These are phyloP conservation scores for Tenualosa ilisha DNA, from an alignment of 2,797 vertebrate genomes.

Conservation along the genomic window DNA sequence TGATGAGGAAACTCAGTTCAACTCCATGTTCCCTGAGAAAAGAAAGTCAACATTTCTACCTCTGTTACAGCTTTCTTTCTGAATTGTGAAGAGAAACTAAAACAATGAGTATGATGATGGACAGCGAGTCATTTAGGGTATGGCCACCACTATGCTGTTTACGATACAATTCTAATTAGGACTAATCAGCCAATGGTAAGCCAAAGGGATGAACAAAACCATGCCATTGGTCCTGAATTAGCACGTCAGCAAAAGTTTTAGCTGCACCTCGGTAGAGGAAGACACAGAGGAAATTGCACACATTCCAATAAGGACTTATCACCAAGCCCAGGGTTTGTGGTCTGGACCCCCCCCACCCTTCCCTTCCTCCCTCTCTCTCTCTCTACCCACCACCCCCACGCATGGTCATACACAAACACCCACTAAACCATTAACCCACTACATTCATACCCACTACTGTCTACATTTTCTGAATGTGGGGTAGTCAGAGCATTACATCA, in stretches of 20 bases:
- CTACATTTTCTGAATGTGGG: background rate
- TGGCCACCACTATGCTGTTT: background rate
- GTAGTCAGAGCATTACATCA: conserved; percentile 13
- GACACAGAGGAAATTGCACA: conserved; percentile 66
- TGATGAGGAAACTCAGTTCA: background rate
- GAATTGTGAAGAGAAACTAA: background rate
- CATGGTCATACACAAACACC: conserved; percentile 43
- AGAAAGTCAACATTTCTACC: background rate
- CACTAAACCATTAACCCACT: conserved; percentile 52
- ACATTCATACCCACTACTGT: background rate
- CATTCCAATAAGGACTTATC: conserved; percentile 70
- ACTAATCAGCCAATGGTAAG: background rate
- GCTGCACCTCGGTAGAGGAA: conserved; percentile 36
- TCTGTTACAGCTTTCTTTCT: background rate
- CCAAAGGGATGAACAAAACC: background rate
- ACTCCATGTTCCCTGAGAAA: background rate
- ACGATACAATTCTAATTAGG: background rate
- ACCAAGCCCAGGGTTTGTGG: conserved; percentile 33
- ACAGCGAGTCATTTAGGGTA: background rate
- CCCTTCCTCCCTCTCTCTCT: background rate
- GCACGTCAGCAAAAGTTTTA: background rate
- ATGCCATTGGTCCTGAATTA: background rate
- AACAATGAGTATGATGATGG: background rate
- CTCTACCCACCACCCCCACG: background rate
- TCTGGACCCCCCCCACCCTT: conserved; percentile 26